Conservation (phyloP, 2,113 vertebrate genomes). For the Tauraco erythrolophus region DNA sequence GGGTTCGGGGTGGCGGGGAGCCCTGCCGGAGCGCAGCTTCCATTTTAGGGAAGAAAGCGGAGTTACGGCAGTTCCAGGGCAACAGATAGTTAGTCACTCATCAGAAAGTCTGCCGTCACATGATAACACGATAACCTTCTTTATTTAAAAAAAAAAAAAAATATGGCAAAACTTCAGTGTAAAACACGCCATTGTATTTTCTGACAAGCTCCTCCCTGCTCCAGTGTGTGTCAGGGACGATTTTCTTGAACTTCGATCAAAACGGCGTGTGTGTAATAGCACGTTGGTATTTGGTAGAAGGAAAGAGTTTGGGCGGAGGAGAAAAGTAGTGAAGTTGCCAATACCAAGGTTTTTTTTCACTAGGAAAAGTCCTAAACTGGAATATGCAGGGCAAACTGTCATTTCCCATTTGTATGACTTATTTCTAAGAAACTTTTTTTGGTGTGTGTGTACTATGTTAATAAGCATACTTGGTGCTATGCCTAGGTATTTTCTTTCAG, state of each 20-base stretch:
- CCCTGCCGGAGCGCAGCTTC: background rate
- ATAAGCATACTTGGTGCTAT: background rate
- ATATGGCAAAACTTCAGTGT: background rate
- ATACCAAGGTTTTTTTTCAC: background rate
- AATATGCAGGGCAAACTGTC: background rate
- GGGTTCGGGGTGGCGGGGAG: background rate
- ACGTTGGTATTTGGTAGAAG: background rate
- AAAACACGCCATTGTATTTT: background rate
- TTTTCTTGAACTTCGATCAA: background rate
- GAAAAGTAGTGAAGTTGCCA: background rate
- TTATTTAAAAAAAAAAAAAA: background rate
- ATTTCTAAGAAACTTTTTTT: background rate
- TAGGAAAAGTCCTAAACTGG: background rate
- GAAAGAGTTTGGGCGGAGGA: background rate
- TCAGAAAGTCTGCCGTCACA: background rate
- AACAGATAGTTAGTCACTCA: background rate
- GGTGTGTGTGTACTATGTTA: background rate
- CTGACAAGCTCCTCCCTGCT: background rate
- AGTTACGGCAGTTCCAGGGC: background rate
- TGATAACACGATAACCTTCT: background rate
- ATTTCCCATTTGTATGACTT: background rate
- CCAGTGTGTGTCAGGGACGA: background rate
- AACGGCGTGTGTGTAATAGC: background rate
- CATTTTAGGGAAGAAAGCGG: slow-evolving; percentile 43
- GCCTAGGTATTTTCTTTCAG: background rate